Percentiles rank a stretch among this genome's conserved stretches.
Conservation (phyloP, 2,888 invertebrate species). For the Noctua comes region DNA sequence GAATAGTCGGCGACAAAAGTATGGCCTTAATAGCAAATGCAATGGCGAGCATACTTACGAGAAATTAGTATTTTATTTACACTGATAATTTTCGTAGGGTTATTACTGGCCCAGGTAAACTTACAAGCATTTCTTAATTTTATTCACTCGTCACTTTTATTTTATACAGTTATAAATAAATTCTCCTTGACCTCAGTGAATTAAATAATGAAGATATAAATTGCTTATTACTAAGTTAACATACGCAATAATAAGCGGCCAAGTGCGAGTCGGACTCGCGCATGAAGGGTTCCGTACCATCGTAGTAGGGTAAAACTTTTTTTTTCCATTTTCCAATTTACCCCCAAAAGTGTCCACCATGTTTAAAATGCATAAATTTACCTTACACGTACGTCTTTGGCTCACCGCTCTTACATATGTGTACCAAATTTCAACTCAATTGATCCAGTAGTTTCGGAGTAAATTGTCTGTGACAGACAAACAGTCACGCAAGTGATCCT, state of each 20-base stretch:
- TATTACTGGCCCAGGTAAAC: not conserved
- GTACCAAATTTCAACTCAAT: too few species aligned
- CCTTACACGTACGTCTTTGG: too few species aligned
- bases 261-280: too few species aligned
- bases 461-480: too few species aligned
- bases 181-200: not conserved
- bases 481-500: too few species aligned
- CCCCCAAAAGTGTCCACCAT: too few species aligned
- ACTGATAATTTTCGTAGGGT: not conserved
- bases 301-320: too few species aligned
- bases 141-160: not conserved
- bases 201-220: not conserved
- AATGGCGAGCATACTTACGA: constrained; percentile 4
- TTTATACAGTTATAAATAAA: not conserved
- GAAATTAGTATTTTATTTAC: not conserved
- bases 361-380: too few species aligned
- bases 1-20: constrained; percentile 25
- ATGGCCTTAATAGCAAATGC: constrained; percentile 33
- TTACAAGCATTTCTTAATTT: not conserved
- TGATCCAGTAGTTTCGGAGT: too few species aligned
- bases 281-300: too few species aligned
- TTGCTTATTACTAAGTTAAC: not conserved
- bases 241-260: not conserved
- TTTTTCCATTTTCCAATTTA: too few species aligned
- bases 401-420: too few species aligned